phyloP scores from a whole-genome alignment of 2,888 invertebrate genomes.

The Hyppa rectilinea region DNA sequence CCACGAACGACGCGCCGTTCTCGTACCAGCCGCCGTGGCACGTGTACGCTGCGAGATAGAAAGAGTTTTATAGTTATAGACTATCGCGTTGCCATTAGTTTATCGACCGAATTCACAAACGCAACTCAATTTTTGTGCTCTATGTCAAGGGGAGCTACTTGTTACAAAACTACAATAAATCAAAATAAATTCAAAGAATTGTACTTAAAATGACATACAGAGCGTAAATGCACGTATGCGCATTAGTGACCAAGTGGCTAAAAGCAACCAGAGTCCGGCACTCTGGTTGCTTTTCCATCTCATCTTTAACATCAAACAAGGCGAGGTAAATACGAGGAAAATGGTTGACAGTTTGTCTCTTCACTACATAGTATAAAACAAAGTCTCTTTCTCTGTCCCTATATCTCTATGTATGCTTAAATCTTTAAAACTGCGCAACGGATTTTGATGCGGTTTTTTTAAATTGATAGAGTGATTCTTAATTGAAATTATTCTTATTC shows the following conservation, averaged over 20 bases:
- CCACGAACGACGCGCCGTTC: slow-evolving; percentile 96
- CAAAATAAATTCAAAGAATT: too few relatives aligned
- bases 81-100: neutral
- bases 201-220: neutral
- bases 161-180: too few relatives aligned
- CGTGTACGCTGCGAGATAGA: slow-evolving; percentile 93
- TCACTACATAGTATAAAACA: too few relatives aligned
- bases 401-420: too few relatives aligned
- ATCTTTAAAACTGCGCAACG: too few relatives aligned
- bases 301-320: neutral
- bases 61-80: neutral
- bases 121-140: neutral
- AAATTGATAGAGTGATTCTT: too few relatives aligned
- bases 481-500: too few relatives aligned
- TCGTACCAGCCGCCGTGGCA: slow-evolving; percentile 98
- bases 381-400: too few relatives aligned
- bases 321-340: neutral
- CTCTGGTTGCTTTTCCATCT: too few relatives aligned
- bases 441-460: too few relatives aligned
- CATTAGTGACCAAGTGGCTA: neutral
- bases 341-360: neutral
- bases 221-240: neutral
- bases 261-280: neutral
- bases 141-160: neutral
- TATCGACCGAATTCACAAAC: neutral